Conservation (phyloP, 2,113 vertebrate species). For the Lipophrys pholis region DNA sequence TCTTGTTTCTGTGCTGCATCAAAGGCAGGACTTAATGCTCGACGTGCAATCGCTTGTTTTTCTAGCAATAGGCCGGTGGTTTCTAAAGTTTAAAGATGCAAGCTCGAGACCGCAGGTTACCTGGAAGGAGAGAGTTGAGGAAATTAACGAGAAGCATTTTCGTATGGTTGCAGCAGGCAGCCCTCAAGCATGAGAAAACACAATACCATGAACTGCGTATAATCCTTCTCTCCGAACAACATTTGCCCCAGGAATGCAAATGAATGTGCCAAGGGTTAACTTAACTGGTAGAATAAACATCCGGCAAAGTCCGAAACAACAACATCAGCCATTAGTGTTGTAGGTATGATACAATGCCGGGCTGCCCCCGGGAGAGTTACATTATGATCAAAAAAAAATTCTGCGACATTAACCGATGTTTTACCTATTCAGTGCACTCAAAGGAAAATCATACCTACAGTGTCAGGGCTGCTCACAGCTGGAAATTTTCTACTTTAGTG, state of each 20-base stretch:
- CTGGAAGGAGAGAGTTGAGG: constrained; percentile 40
- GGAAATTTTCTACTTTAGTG: background rate
- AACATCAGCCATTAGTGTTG: constrained; percentile 20
- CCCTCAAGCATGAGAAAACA: constrained; percentile 60
- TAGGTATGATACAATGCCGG: constrained; percentile 8
- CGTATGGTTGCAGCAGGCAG: constrained; percentile 58
- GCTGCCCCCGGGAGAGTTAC: background rate
- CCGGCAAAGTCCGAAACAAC: constrained; percentile 29
- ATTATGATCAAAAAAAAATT: constrained; percentile 20
- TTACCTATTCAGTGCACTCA: constrained; percentile 9
- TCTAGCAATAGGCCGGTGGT: constrained; percentile 38
- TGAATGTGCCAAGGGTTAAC: constrained; percentile 29
- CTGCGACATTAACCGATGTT: constrained; percentile 19
- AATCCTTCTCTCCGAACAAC: constrained; percentile 41
- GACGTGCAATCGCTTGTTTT: constrained; percentile 39
- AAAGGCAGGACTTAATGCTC: constrained; percentile 42
- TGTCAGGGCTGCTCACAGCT: constrained; percentile 22
- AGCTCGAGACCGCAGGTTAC: constrained; percentile 39
- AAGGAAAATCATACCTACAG: constrained; percentile 9
- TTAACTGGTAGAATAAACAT: constrained; percentile 35
- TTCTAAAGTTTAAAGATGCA: constrained; percentile 42
- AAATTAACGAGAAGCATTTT: constrained; percentile 69
- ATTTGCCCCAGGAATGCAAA: constrained; percentile 45
- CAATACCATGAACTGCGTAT: constrained; percentile 43
- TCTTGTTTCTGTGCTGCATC: constrained; percentile 35